Base-by-base conservation (phyloP, 2,888 invertebrate species). In the Ametastegia equiseti region DNA sequence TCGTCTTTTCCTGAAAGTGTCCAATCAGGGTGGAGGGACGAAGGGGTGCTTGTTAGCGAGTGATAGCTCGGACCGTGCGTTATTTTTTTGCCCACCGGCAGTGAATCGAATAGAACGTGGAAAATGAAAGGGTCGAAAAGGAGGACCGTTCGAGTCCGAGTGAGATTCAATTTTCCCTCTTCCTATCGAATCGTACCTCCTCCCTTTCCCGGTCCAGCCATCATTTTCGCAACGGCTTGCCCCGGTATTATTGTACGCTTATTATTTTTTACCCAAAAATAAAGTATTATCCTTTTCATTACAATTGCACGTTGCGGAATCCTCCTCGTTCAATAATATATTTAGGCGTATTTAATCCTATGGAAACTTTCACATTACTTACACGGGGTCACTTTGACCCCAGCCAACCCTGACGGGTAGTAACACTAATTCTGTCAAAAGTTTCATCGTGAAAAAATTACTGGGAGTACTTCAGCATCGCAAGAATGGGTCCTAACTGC, bases 21-120 rank as follows among this genome's bases (percentile, higher is more conserved):
- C 75, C 75, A 75, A 75, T 75, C 50, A 75, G 50, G 75, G n/a
- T 27, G 75, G 45, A 75, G 54, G n/a, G 75, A 54, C 19, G 36
- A 71, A n/a, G 75, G 36, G 75, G 30, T 54, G 75, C 75, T 75
- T 75, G 75, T 75, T 75, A 75, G 75, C 75, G 75, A 75, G 75
- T 36, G 75, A 75, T 50, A 75, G 75, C 75, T 36, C 30, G 27
- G 54, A 30, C 50, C 36, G 50, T 50, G n/a, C 19, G 54, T 54
- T 75, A 50, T 75, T 54, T 75, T 63, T 75, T 54, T 75, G 30
- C 75, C 19, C n/a, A 50, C 9, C 33, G 19, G 65, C 15, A 54
- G 19, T 54, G 75, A 75, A 75, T 75, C 30, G 75, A 54, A 75
- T 54, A 13, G 54, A 75, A 54, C 54, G 30, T 19, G 54, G 50